Base-by-base conservation (phyloP, 2,797 vertebrate species). In the Rhadinocentrus ornatus region DNA sequence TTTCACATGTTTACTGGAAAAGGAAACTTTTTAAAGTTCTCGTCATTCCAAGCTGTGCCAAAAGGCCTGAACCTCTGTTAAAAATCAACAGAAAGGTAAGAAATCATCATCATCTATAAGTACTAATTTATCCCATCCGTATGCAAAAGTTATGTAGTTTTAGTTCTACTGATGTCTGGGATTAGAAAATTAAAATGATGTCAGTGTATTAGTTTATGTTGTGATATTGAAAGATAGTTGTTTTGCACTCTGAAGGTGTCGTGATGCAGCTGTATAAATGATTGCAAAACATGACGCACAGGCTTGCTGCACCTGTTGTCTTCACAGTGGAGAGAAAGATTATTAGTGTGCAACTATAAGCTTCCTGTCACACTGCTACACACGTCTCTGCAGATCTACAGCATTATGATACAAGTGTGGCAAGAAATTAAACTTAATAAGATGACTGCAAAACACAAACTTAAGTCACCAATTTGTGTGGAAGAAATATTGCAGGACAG, bases 51-150 rank as follows among this genome's bases (percentile, higher is more conserved):
- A 83, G 62, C 72, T 35, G 75, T 41, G 68, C 57, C 62, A 58
- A 41, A 22, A 80, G 78, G 78, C 60, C 41, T 46, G 59, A 81
- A 65, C 66, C 41, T 66, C 68, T 56, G 46, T 41, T 39, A 56
- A 59, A 34, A 58, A 67, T 66, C 67, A 44, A 56, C 75, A 71
- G 27, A 62, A 73, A 90, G 91, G 91, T 92, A 82, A 87, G 89
- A 80, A 37, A 11, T 50, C 7, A 24, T 48, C n/a, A 18, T 44
- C 2, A 20, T 48, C 6, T 22, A 2, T 22, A 20, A 3, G 1
- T 1, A 7, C 6, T n/a, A 46, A 18, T 20, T 46, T 6, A 8
- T n/a, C 20, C 16, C 6, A 2, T 48, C n/a, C n/a, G 20, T 9
- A 22, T 3, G 8, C 6, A 48, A 48, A 1, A 8, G 24, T 1